Percentiles rank a stretch among this genome's conserved stretches.
phyloP scores from a whole-genome alignment of 1,140 invertebrate species.

The Drosophila athabasca region DNA sequence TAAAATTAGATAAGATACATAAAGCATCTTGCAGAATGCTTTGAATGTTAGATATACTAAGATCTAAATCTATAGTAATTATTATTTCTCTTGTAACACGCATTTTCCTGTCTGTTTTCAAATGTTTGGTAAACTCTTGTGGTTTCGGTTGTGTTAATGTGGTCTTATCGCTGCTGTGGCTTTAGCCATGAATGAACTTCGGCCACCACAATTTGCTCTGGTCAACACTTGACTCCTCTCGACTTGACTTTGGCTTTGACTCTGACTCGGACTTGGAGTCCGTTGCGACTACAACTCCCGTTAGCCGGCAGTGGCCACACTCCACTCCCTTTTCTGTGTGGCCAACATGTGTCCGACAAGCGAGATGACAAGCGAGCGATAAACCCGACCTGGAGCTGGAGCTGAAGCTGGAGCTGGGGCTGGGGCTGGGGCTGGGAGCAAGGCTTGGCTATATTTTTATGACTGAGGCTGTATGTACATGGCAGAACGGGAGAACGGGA shows the following conservation, averaged over 20 bases:
- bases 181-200: conserved; percentile 40
- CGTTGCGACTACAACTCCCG: conserved; percentile 41
- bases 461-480: conserved; percentile 50
- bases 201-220: conserved; percentile 35
- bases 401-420: background rate
- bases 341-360: conserved; percentile 64
- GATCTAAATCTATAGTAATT: no score
- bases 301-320: conserved; percentile 34
- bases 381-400: conserved; percentile 44
- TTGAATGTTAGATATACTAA: no score
- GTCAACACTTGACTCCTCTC: conserved; percentile 38
- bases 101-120: no score
- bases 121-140: conserved; percentile 15
- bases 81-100: background rate
- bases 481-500: conserved; percentile 12
- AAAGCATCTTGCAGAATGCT: no score
- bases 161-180: conserved; percentile 21
- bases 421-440: conserved; percentile 5
- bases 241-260: conserved; percentile 20
- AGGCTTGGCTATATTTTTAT: conserved; percentile 77
- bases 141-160: conserved; percentile 6
- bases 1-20: no score
- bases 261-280: conserved; percentile 14
- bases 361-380: conserved; percentile 69
- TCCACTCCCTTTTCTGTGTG: conserved; percentile 60